Evolutionary conservation across 2,113 vertebrate genomes (phyloP), one percentile per base, ranked within the genome.

Genomic region (Albula goreensis): DNA sequence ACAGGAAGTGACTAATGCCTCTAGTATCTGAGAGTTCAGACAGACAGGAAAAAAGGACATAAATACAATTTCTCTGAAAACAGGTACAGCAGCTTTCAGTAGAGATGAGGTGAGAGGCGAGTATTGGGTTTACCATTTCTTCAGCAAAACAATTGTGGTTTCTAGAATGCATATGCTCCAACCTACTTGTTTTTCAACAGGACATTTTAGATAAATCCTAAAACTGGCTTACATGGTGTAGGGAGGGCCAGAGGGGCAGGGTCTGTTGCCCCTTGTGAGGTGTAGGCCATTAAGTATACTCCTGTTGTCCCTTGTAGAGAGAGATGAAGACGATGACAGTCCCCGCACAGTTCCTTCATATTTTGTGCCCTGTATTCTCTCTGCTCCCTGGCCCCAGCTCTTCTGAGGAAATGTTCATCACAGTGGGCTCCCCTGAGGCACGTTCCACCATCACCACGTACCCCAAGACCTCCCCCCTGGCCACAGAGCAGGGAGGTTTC

Each of bases 401-500:
- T 2, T 86, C 12, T 12, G 15, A 31, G 9, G 89, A 89, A 78
- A 89, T 1, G 25, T 90, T 92, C 49, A 90, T 50, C 63, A 7
- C 4, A 15, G 0, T 4, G 0, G 0, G 0, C 0, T 82, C 79
- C 17, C 84, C 53, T 2, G 92, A 88, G 0, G 3, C 81, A 87
- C 88, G 83, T 11, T 19, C 80, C 83, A 92, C 3, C 0, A 0
- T 86, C 80, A 95, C 83, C 70, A 88, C 41, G 52, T 95, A 95
- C 74, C 86, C 88, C 9, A 41, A 56, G 85, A 95, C 92, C 63
- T 66, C 6, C 7, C 94, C 92, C 8, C 89, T 86, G n/a, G 91
- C 93, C 74, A 92, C 92, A 70, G 78, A 86, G 17, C 6, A 9
- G 19, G 93, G 88, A 89, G 95, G 91, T 80, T 78, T 89, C 94